Conservation (phyloP, 2,888 invertebrate species). For the Amblyjoppa fuscipennis region DNA sequence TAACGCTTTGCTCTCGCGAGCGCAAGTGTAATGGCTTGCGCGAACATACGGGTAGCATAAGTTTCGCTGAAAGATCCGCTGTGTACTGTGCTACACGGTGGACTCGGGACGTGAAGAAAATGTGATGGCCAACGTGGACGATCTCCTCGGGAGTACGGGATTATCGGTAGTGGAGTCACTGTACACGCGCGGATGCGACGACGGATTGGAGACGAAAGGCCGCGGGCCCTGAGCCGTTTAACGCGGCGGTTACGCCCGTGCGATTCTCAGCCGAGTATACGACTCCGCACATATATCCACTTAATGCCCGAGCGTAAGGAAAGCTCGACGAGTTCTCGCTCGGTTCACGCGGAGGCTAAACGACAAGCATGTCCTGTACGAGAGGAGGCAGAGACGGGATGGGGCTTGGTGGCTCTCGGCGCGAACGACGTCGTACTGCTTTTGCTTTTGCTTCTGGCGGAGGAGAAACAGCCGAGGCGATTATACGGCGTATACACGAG, state of each 20-base stretch:
- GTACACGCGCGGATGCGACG: neutral
- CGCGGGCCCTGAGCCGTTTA: no score
- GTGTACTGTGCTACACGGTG: neutral
- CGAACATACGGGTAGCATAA: conserved; percentile 1
- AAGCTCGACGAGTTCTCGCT: conserved; percentile 27
- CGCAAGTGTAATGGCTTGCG: conserved; percentile 17
- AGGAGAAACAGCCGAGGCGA: conserved; percentile 20
- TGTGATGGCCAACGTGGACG: neutral
- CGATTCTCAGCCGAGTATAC: neutral
- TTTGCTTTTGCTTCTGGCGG: conserved; percentile 38
- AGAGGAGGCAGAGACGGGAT: neutral
- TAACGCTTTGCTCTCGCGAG: conserved; percentile 42
- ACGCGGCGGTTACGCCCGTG: neutral
- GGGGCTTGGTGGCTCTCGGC: conserved; percentile 15
- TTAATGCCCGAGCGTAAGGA: neutral
- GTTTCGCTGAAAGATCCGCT: conserved; percentile 10
- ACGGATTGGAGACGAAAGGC: neutral
- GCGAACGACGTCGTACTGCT: conserved; percentile 35
- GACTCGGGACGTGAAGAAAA: neutral
- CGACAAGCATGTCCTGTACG: conserved; percentile 42
- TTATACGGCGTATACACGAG: conserved; percentile 64
- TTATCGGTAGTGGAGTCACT: neutral
- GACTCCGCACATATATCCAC: neutral
- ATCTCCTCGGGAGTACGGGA: neutral
- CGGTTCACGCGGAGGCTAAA: conserved; percentile 36